Conservation (phyloP, 2,888 invertebrate species). For the Liodrosophila aerea region DNA sequence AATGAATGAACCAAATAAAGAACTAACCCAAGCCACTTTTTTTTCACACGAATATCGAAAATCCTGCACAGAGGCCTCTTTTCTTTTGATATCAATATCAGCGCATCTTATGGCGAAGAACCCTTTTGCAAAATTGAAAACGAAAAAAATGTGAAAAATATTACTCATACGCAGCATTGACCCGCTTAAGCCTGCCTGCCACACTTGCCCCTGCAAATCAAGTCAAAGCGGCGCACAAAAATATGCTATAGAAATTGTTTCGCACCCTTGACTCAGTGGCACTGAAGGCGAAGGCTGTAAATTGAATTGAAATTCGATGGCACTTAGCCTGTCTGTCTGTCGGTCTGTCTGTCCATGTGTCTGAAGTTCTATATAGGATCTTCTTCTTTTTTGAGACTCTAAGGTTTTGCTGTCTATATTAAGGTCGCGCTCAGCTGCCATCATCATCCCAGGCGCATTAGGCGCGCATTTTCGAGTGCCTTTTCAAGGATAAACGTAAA, state of each 20-base stretch:
- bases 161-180: constrained; percentile 65
- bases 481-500: constrained; percentile 75
- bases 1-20: constrained; percentile 10
- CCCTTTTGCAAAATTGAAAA: constrained; percentile 47
- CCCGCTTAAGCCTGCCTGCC: constrained; percentile 20
- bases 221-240: constrained; percentile 55
- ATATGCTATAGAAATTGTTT: constrained; percentile 68
- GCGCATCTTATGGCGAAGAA: constrained; percentile 44
- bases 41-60: constrained; percentile 32
- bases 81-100: constrained; percentile 67
- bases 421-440: constrained; percentile 58
- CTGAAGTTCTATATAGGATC: constrained; percentile 7
- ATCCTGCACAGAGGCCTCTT: constrained; percentile 46
- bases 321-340: constrained; percentile 61
- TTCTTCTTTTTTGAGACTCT: constrained; percentile 32
- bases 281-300: constrained; percentile 52
- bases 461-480: constrained; percentile 76
- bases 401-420: constrained; percentile 61
- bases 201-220: constrained; percentile 35
- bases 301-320: constrained; percentile 78
- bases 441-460: constrained; percentile 61
- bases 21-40: constrained; percentile 27
- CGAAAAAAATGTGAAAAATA: constrained; percentile 55
- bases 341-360: constrained; percentile 24
- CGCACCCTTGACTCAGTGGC: constrained; percentile 57